Base-by-base conservation (phyloP, 2,888 invertebrate species). In the Odontocerum albicorne region DNA sequence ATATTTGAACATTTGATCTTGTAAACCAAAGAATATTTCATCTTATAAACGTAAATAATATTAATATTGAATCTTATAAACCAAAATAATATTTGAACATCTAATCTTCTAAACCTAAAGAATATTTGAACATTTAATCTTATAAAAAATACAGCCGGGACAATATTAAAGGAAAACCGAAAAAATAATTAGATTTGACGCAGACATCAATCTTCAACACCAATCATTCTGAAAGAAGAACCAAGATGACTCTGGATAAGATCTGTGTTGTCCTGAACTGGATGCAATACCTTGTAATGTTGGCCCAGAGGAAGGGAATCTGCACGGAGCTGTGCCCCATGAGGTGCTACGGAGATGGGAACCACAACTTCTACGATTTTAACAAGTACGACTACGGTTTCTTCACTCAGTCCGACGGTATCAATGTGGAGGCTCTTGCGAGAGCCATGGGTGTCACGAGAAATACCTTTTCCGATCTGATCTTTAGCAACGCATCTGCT, bases 321-420 rank as follows among this genome's bases (percentile, higher is more conserved):
- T 61, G 61, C 27, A 46, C 46, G 4, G 61, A 61, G 13, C 58
- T 61, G 16, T 61, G 61, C 21, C 58, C 58, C 1, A 50, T 54
- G 57, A n/a, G 27, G 39, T 13, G 16, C 20, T 7, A 12, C 12
- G 2, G 46, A 42, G 2, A 22, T 32, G 6, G 47, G 55, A 6
- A 38, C 47, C 12, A 35, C 19, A 10, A 32, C 36, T 21, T 38
- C 51, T 2, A 31, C 45, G n/a, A 42, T 32, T 0, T 45, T 49
- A 17, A 22, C 22, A 10, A 19, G 4, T 6, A 35, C 36, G 31
- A 39, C 15, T 17, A 32, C 36, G 20, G 31, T 17, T 12, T n/a
- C n/a, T n/a, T n/a, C n/a, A 17, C 43, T 1, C 43, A 44, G 19
- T 40, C 39, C 2, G 44, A 45, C 27, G 49, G 35, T 8, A 44